A percentile compares a stretch with the other conserved stretches of the same genome.
phyloP scores from a whole-genome alignment of 37 sponge, comb jelly and placozoan species.

The Corticium candelabrum region DNA sequence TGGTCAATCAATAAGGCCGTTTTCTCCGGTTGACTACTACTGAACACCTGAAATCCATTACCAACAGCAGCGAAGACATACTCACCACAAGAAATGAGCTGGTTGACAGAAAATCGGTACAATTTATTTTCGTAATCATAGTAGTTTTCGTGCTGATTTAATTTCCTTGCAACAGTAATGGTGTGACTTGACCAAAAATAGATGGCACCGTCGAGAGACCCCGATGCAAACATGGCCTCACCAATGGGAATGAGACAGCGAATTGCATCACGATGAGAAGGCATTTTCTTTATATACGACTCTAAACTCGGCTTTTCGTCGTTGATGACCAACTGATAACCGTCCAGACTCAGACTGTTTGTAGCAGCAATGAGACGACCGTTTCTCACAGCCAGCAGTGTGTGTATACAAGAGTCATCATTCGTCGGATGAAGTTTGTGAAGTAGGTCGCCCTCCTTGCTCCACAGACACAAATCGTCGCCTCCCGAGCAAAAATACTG shows the following conservation, averaged over 20 bases:
- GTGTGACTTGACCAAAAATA: neutral
- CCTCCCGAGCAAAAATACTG: neutral
- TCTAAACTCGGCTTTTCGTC: neutral
- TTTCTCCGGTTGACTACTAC: neutral
- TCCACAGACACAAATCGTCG: neutral
- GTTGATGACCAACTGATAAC: neutral
- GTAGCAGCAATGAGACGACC: neutral
- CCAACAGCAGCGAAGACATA: neutral
- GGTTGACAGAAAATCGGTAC: neutral
- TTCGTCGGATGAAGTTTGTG: neutral
- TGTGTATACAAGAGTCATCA: neutral
- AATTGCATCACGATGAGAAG: neutral
- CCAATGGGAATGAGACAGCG: neutral
- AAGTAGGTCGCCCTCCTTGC: neutral
- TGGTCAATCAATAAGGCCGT: neutral
- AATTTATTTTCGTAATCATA: neutral
- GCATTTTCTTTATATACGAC: neutral
- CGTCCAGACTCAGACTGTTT: neutral
- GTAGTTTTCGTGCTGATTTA: neutral
- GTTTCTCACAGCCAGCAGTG: neutral
- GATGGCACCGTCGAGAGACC: neutral
- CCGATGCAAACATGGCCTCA: neutral
- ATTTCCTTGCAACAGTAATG: neutral
- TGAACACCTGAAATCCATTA: neutral
- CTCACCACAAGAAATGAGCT: neutral